Conservation (phyloP, 2,797 vertebrate genomes). For the Gallirallus australis region DNA sequence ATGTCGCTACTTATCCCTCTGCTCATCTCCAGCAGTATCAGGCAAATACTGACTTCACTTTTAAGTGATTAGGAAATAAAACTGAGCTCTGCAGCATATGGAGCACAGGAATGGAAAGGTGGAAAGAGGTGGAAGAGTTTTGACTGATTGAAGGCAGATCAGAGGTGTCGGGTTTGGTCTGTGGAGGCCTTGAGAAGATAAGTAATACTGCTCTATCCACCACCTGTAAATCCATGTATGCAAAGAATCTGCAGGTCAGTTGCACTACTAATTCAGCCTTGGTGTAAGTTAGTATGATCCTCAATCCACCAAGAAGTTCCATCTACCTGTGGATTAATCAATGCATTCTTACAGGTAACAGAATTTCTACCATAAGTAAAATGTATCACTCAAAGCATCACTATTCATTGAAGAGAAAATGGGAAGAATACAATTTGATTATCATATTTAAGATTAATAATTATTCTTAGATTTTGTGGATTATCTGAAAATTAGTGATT, state of each 20-base stretch:
- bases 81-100: background rate
- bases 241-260: background rate
- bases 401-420: background rate
- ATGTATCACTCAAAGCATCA: background rate
- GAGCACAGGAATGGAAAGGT: background rate
- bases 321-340: background rate
- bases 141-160: background rate
- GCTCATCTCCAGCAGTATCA: background rate
- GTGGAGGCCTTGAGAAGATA: background rate
- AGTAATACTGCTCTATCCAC: background rate
- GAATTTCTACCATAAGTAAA: background rate
- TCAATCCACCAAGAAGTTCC: background rate
- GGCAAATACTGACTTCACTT: background rate
- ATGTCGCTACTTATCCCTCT: background rate
- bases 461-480: background rate
- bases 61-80: background rate
- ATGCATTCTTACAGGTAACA: background rate
- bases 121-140: background rate
- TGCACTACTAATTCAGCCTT: background rate
- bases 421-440: background rate
- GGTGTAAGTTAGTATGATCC: background rate
- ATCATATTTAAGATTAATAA: background rate
- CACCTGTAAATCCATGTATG: background rate
- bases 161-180: background rate
- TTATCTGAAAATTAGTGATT: background rate